Evolutionary conservation across 2,888 invertebrate species (phyloP).

Genomic region (Ormyrus thymus): DNA sequence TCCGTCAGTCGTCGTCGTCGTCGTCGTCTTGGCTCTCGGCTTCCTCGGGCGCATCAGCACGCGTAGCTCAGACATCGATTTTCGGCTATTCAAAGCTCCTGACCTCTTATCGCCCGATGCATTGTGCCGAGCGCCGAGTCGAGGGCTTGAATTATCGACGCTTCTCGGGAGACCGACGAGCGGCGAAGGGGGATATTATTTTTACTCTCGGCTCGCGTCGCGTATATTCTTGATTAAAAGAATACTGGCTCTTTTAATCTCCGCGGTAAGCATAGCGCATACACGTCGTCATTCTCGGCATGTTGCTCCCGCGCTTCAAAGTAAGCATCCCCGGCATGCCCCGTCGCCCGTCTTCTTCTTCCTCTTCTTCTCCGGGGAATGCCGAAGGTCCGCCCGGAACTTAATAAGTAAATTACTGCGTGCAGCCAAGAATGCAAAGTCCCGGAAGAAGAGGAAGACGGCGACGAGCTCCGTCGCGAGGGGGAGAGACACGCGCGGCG

Average conservation of each 20-base stretch:
- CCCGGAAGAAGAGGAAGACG: slow-evolving; percentile 44
- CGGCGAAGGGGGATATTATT: too few relatives aligned
- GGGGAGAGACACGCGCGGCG: background rate
- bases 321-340: slow-evolving; percentile 72
- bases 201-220: too few relatives aligned
- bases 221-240: too few relatives aligned
- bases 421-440: slow-evolving; percentile 59
- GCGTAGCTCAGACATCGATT: slow-evolving; percentile 24
- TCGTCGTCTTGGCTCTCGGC: background rate
- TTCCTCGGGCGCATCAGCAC: too few relatives aligned
- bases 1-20: slow-evolving; percentile 50
- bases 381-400: slow-evolving; percentile 70
- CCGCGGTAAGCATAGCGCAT: background rate
- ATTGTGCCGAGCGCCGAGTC: slow-evolving; percentile 3
- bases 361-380: slow-evolving; percentile 37
- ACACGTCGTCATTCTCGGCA: slow-evolving; percentile 68
- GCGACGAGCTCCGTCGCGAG: background rate
- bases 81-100: slow-evolving; percentile 35
- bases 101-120: slow-evolving; percentile 45
- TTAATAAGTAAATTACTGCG: slow-evolving; percentile 75
- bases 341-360: slow-evolving; percentile 22
- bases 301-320: slow-evolving; percentile 68
- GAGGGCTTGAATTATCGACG: background rate
- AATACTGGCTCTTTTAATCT: background rate
- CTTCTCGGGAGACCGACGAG: background rate